These are phyloP conservation scores for Danio jaintianensis DNA, from an alignment of 2,797 vertebrate genomes.

Conservation along the genomic window DNA sequence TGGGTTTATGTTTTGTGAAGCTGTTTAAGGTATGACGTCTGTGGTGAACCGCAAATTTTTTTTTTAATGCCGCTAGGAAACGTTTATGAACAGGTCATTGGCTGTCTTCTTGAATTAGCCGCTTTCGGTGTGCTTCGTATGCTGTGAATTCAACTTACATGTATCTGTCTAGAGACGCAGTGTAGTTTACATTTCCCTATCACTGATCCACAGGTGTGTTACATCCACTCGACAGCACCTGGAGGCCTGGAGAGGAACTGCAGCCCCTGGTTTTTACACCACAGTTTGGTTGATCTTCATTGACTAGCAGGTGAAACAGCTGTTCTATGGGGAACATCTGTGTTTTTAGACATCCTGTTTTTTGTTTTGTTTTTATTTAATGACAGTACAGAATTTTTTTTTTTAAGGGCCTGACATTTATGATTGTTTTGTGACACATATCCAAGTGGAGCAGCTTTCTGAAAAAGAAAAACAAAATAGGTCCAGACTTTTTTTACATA, in stretches of 20 bases:
- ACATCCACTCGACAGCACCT: slow-evolving; percentile 10
- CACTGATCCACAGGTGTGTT: slow-evolving; percentile 50
- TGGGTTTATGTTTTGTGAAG: slow-evolving; percentile 65
- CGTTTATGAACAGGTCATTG: slow-evolving; percentile 22
- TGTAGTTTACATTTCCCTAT: slow-evolving; percentile 12
- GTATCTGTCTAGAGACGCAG: slow-evolving; percentile 13
- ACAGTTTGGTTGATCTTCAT: slow-evolving; percentile 58
- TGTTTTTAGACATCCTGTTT: slow-evolving; percentile 73
- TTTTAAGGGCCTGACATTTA: no score
- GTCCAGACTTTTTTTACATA: no score
- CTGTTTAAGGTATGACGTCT: slow-evolving; percentile 14
- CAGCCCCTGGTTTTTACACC: not conserved
- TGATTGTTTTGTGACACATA: no score
- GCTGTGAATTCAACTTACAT: not conserved
- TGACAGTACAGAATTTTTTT: no score
- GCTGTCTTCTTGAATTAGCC: slow-evolving; percentile 56
- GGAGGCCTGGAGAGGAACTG: slow-evolving; percentile 6
- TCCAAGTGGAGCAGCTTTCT: no score
- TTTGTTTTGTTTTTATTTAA: not conserved
- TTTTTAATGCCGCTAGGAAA: slow-evolving; percentile 25
- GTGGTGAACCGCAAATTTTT: slow-evolving; percentile 18
- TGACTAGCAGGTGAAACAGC: slow-evolving; percentile 12
- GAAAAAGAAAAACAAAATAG: no score
- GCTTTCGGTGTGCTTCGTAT: not conserved
- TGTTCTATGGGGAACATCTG: slow-evolving; percentile 58